phyloP scores from a whole-genome alignment of 2,797 vertebrate species.

The Ibycter americanus region DNA sequence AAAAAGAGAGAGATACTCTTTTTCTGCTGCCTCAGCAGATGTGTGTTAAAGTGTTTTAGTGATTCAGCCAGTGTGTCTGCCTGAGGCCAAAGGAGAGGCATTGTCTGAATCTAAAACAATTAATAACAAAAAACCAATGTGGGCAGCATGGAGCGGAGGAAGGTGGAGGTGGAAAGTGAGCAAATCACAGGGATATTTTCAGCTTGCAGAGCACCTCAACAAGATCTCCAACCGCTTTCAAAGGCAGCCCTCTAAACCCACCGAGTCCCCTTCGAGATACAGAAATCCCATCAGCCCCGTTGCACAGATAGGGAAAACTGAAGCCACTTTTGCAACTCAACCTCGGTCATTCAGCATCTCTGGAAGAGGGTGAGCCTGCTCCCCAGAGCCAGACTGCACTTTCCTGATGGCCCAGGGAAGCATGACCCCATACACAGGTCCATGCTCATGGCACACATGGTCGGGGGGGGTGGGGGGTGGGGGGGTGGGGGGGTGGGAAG shows the following conservation, averaged over 20 bases:
- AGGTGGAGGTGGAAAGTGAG: not conserved
- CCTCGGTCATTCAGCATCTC: not conserved
- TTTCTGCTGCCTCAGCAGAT: constrained; percentile 68
- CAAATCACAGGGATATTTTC: not conserved
- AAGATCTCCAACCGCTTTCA: not conserved
- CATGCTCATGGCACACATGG: fast-evolving
- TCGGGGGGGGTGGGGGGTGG: no score
- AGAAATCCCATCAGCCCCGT: not conserved
- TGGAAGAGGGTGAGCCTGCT: not conserved
- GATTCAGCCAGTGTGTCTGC: constrained; percentile 47
- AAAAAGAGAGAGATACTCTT: not conserved
- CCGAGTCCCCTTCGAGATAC: not conserved
- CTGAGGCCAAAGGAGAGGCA: constrained; percentile 56
- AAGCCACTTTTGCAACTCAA: not conserved
- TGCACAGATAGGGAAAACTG: not conserved
- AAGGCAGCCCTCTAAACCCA: not conserved
- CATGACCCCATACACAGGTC: fast-evolving
- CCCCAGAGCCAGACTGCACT: not conserved
- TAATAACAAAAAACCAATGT: constrained; percentile 56
- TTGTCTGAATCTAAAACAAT: constrained; percentile 59
- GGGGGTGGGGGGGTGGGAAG: no score
- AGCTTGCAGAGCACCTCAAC: not conserved
- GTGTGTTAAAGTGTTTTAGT: constrained; percentile 40
- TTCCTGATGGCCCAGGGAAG: not conserved
- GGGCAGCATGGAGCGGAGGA: not conserved